Percentiles rank a stretch among this genome's conserved stretches.
Conservation (phyloP, 2,888 invertebrate genomes). For the Habroteleia sp. region DNA sequence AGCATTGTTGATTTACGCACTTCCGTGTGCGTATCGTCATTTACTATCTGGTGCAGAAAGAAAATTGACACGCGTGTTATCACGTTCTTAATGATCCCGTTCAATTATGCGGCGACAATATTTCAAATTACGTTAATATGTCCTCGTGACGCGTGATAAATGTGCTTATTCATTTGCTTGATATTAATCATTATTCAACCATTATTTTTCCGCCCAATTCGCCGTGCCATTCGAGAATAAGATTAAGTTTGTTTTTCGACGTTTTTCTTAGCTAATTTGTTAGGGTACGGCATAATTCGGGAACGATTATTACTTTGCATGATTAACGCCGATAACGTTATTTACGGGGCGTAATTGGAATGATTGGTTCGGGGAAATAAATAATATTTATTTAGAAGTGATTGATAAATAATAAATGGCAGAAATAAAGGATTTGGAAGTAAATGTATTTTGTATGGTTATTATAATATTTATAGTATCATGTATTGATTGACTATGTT, state of each 20-base stretch:
- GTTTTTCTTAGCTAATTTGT: neutral
- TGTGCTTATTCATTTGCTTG: constrained; percentile 43
- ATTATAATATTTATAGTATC: too few species aligned
- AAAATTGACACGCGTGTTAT: constrained; percentile 57
- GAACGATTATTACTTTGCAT: constrained; percentile 6
- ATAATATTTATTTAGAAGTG: too few species aligned
- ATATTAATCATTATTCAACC: constrained; percentile 42
- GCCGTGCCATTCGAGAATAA: too few species aligned
- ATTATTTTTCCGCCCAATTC: constrained; percentile 32
- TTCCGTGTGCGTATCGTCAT: constrained; percentile 57
- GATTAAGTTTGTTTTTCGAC: constrained; percentile 7
- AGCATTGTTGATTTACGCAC: constrained; percentile 68
- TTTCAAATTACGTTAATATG: constrained; percentile 52
- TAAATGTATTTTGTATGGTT: too few species aligned
- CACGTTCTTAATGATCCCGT: constrained; percentile 54
- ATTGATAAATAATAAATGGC: too few species aligned
- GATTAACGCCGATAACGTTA: constrained; percentile 5
- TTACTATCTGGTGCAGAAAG: constrained; percentile 56
- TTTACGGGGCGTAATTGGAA: constrained; percentile 5
- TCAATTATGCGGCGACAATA: constrained; percentile 56
- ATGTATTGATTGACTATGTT: too few species aligned
- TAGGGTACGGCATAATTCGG: neutral
- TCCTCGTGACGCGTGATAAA: constrained; percentile 31
- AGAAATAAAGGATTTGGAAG: too few species aligned
- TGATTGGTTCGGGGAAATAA: too few species aligned